Base-by-base conservation (phyloP, 2,797 vertebrate genomes). In the Sebastes ruberrimus region DNA sequence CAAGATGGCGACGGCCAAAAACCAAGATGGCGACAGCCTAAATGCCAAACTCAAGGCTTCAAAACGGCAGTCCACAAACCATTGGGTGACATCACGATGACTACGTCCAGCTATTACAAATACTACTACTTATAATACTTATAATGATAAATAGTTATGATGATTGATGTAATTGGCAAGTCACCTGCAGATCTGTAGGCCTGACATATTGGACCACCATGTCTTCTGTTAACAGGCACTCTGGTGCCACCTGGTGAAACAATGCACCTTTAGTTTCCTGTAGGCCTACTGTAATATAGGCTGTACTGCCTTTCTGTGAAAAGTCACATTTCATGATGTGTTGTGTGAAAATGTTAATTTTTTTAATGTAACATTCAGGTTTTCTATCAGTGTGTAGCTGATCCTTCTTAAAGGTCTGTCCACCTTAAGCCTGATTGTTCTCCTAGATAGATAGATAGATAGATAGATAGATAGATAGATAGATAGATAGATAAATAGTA, bases 191-290 rank as follows among this genome's bases (percentile, higher is more conserved):
- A 75, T 38, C 30, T 57, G n/a, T 18, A 27, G 6, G 25, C 7
- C 42, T 28, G 14, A 56, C 33, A 65, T 30, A 20, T 28, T 23
- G 4, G 27, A 28, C 5, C 3, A 11, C 22, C 1, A 16, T 9
- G 14, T 66, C 46, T 7, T 52, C 62, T 64, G 3, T 11, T 60
- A n/a, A 60, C 8, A 64, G 22, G 57, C 6, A 55, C 80, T 86
- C 60, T 80, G 33, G 32, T 13, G 81, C 74, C 85, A 42, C 38
- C 81, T 78, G 10, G 16, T 74, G 84, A 32, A 57, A 61, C 4
- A 59, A 38, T 4, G 3, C 11, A 6, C 33, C 28, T 66, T 75
- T 56, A 2, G 22, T 33, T 25, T 20, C 10, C 20, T 42, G 9
- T 16, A 18, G 35, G 8, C n/a, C 30, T 22, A 25, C 25, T 42